Base-by-base conservation (phyloP, 1,140 invertebrate species). In the Hycleus cichorii region DNA sequence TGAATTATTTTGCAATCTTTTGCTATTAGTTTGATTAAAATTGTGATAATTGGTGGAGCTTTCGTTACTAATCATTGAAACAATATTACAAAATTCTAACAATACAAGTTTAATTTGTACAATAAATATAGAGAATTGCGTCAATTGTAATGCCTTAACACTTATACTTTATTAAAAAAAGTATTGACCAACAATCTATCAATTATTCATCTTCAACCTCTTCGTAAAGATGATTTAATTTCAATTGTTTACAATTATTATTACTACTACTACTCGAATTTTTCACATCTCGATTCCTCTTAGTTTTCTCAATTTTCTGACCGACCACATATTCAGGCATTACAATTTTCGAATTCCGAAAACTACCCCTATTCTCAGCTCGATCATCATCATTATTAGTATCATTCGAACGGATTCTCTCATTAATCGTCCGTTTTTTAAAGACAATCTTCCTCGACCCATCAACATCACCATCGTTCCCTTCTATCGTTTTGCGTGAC, bases 311-410 rank as follows among this genome's bases (percentile, higher is more conserved):
- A 58, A 78, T 74, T 66, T 78, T 80, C 27, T 80, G 74, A n/a
- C 88, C 88, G 57, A 91, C 80, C n/a, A 88, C 79, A 77, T 89
- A 89, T 69, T 90, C 87, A 3, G 88, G 87, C 83, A 90, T 86
- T 2, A 89, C 75, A 39, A 89, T 55, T 72, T 87, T 89, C 57
- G 80, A 84, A 55, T 77, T 82, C 66, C 77, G 80, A 59, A 86
- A 84, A 49, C 77, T 69, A 7, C 80, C 69, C 65, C 79, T 82
- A 11, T 77, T 67, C 47, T 75, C 70, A 0, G 58, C 32, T 32
- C 7, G 4, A 32, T 7, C 32, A 32, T 32, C 7, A 32, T 32
- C 32, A 4, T 32, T 7, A 32, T 32, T 7, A 18, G 18, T 18
- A 18, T 18, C 64, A 51, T 70, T 72, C 27, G 67, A 67, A 1